Percentiles rank a stretch among this genome's conserved stretches.
Conservation (phyloP, 2,888 invertebrate genomes). For the Eupelmus urozonus region DNA sequence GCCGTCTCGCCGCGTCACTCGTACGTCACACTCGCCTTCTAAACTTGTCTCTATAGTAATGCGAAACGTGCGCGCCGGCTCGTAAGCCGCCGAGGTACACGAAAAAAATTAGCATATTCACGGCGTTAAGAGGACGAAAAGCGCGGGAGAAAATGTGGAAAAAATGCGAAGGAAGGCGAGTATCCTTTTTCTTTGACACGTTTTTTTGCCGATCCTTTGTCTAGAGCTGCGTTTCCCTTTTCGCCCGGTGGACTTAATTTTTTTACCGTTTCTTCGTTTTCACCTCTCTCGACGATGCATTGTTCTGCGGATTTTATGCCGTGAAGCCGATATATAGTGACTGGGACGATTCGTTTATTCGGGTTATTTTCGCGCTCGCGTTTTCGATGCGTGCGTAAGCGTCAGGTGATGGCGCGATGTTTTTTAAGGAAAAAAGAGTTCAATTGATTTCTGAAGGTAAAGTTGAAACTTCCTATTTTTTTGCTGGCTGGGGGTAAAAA, state of each 20-base stretch:
- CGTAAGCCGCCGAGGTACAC: not conserved
- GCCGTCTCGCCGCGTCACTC: not conserved
- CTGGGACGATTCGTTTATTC: too few species aligned
- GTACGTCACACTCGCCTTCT: conserved; percentile 29
- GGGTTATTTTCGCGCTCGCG: not conserved
- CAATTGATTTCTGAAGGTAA: conserved; percentile 12
- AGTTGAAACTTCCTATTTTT: not conserved
- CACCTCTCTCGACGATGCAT: not conserved
- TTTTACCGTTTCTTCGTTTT: not conserved
- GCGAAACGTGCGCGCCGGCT: conserved; percentile 5
- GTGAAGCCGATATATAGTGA: too few species aligned
- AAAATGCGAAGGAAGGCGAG: not conserved
- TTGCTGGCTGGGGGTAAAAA: not conserved
- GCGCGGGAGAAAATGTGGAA: not conserved
- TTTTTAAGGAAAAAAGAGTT: not conserved
- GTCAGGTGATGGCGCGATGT: too few species aligned
- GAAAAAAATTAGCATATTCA: not conserved
- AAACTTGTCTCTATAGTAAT: not conserved
- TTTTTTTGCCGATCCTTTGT: not conserved
- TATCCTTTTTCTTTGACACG: not conserved
- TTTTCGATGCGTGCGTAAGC: not conserved
- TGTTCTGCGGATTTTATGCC: not conserved
- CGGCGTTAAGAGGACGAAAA: not conserved
- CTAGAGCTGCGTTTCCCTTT: conserved; percentile 10
- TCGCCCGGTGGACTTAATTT: conserved; percentile 12